Conservation (phyloP, 2,888 invertebrate species). For the Aplocera efformata region DNA sequence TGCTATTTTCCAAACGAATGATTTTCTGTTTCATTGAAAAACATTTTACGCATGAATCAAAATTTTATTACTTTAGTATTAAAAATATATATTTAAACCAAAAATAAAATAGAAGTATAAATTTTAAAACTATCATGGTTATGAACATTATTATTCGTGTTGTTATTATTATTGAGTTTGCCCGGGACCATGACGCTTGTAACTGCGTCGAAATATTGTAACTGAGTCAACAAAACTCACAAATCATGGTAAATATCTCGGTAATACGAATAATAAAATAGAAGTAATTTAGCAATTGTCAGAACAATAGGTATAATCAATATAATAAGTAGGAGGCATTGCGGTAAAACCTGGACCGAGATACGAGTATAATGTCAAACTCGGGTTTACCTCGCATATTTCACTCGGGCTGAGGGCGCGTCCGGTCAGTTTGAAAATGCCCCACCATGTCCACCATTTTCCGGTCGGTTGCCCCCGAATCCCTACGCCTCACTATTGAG, state of each 20-base stretch:
- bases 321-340: background rate
- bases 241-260: too few species aligned
- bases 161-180: too few species aligned
- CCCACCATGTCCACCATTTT: slow-evolving; percentile 69
- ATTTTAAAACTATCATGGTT: too few species aligned
- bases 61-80: too few species aligned
- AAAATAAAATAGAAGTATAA: too few species aligned
- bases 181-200: too few species aligned
- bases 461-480: slow-evolving; percentile 64
- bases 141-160: too few species aligned
- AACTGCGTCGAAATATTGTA: background rate
- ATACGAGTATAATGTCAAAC: slow-evolving; percentile 51
- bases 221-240: too few species aligned
- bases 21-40: slow-evolving; percentile 33
- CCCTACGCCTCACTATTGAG: slow-evolving; percentile 64
- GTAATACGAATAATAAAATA: too few species aligned
- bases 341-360: slow-evolving; percentile 27
- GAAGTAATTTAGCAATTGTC: background rate
- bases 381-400: slow-evolving; percentile 52
- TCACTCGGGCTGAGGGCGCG: slow-evolving; percentile 43
- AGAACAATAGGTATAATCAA: too few species aligned
- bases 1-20: slow-evolving; percentile 37
- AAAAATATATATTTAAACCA: too few species aligned
- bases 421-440: slow-evolving; percentile 71
- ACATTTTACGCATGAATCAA: slow-evolving; percentile 19